phyloP scores from a whole-genome alignment of 2,797 vertebrate genomes.

The Eulemur albifrons region DNA sequence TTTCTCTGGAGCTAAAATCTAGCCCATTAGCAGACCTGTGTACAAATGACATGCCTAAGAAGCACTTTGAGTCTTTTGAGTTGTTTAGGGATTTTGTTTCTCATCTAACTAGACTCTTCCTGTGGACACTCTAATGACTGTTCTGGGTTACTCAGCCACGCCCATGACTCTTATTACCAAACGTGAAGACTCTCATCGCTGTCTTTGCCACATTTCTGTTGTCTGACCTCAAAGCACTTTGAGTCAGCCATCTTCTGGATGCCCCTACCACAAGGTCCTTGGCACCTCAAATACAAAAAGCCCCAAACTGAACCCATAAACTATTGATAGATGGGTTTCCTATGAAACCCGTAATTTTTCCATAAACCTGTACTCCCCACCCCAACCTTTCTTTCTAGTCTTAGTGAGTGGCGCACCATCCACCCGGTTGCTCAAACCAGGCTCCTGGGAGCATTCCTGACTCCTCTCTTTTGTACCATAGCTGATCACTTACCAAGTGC shows the following conservation, averaged over 20 bases:
- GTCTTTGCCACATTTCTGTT: background rate
- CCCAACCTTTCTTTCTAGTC: background rate
- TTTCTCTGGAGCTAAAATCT: constrained; percentile 35
- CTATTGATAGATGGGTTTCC: background rate
- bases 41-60: background rate
- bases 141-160: background rate
- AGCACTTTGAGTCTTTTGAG: background rate
- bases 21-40: background rate
- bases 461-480: background rate
- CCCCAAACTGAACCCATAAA: background rate
- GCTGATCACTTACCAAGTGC: background rate
- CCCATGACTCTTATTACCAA: background rate
- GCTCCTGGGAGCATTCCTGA: background rate
- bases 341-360: background rate
- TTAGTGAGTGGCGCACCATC: background rate
- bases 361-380: background rate
- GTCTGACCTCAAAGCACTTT: background rate
- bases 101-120: background rate
- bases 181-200: background rate
- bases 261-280: background rate
- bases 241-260: background rate
- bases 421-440: background rate
- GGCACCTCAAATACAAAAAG: background rate
- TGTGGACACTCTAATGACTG: background rate
- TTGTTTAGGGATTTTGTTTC: constrained; percentile 20